phyloP scores from a whole-genome alignment of 2,113 vertebrate genomes.

The Nothoprocta pentlandii region DNA sequence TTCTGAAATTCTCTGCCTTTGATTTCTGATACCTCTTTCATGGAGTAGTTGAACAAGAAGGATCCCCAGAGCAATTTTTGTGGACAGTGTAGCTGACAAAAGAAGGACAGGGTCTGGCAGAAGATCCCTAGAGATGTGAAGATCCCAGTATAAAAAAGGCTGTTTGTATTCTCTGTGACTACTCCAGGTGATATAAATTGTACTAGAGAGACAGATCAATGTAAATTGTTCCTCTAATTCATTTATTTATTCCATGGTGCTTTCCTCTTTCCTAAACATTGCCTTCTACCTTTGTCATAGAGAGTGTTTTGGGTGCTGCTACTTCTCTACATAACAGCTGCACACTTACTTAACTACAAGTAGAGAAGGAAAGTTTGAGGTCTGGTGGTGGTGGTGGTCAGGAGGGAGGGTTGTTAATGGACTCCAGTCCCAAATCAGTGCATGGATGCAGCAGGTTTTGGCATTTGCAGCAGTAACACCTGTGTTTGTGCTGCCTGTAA shows the following conservation, averaged over 20 bases:
- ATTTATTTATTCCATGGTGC: neutral
- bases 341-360: neutral
- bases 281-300: neutral
- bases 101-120: neutral
- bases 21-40: neutral
- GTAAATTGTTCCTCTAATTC: neutral
- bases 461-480: neutral
- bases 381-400: neutral
- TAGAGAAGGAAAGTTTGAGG: neutral
- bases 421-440: neutral
- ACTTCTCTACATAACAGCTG: neutral
- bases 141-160: accelerated
- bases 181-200: neutral
- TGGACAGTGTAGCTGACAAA: neutral
- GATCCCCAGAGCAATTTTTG: neutral
- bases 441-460: neutral
- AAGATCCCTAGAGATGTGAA: neutral
- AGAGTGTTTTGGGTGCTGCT: neutral
- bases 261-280: neutral
- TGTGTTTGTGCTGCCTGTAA: neutral
- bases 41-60: neutral
- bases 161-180: neutral
- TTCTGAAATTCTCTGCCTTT: neutral
- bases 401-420: neutral
- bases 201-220: neutral